These are phyloP conservation scores for Stegophylla sp. DNA, from an alignment of 2,888 invertebrate genomes.

Conservation along the genomic window DNA sequence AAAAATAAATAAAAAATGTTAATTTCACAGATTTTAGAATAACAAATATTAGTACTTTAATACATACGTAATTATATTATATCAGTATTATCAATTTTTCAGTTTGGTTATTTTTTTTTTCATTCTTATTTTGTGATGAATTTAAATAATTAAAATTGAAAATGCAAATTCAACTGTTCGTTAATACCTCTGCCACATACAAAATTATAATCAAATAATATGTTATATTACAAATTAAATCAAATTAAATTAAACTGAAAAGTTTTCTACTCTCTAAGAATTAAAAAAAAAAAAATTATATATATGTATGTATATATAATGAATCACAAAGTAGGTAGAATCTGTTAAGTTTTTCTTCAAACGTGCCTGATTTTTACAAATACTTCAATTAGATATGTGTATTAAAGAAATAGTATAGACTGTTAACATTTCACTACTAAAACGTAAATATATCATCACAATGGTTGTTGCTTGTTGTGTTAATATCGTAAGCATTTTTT, in stretches of 20 bases:
- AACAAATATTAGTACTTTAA: too few relatives aligned
- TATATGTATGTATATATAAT: too few relatives aligned
- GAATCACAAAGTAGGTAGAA: neutral
- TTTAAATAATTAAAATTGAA: neutral
- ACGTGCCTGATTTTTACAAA: constrained; percentile 15
- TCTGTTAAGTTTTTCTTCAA: neutral
- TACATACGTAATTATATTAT: too few relatives aligned
- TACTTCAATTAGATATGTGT: constrained; percentile 26
- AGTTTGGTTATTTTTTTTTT: too few relatives aligned
- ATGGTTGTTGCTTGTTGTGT: neutral
- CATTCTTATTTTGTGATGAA: too few relatives aligned
- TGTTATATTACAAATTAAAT: too few relatives aligned
- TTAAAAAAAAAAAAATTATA: neutral
- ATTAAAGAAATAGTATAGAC: neutral
- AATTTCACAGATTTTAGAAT: too few relatives aligned
- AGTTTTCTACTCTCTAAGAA: neutral
- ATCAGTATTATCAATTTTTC: too few relatives aligned
- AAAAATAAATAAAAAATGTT: too few relatives aligned
- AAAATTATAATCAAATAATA: neutral
- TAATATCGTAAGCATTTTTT: constrained; percentile 25
- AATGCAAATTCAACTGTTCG: neutral
- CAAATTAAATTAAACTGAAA: neutral
- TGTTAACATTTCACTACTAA: constrained; percentile 9
- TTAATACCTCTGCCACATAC: neutral
- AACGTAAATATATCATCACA: constrained; percentile 20